A percentile compares a stretch with the other conserved stretches of the same genome.
Conservation (phyloP, 2,797 vertebrate species). For the Peromyscus eremicus region DNA sequence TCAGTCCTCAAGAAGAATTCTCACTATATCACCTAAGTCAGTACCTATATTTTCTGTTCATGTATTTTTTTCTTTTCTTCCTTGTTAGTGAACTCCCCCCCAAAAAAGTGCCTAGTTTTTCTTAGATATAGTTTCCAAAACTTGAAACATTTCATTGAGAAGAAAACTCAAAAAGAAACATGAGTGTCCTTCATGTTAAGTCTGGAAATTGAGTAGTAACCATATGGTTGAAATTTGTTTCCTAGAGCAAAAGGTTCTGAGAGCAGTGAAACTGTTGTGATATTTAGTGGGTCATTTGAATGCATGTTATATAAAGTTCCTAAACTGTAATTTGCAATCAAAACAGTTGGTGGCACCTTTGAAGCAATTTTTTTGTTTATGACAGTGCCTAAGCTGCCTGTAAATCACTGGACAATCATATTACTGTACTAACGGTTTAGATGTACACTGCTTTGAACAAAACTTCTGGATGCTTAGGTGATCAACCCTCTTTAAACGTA, state of each 20-base stretch:
- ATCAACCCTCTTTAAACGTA: constrained; percentile 9
- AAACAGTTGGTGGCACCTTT: constrained; percentile 91
- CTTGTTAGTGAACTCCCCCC: constrained; percentile 21
- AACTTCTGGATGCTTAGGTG: constrained; percentile 32
- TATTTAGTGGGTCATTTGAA: constrained; percentile 55
- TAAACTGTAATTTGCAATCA: constrained; percentile 88
- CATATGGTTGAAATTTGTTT: constrained; percentile 22
- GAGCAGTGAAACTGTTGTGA: constrained; percentile 35
- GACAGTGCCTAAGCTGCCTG: constrained; percentile 69
- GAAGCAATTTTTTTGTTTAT: constrained; percentile 85
- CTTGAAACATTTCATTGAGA: neutral
- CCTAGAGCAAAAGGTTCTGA: neutral
- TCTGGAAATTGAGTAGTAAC: constrained; percentile 19
- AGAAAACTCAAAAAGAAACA: constrained; percentile 37
- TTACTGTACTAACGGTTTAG: constrained; percentile 63
- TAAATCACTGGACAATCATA: constrained; percentile 76
- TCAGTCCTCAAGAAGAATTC: neutral
- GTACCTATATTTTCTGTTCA: neutral
- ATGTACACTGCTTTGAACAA: constrained; percentile 49
- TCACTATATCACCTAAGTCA: neutral
- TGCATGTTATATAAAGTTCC: constrained; percentile 42
- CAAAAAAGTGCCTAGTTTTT: neutral
- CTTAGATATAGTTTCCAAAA: neutral
- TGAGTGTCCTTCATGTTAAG: neutral
- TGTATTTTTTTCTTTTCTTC: neutral